Conservation (phyloP, 2,797 vertebrate species). For the Microchirus variegatus region DNA sequence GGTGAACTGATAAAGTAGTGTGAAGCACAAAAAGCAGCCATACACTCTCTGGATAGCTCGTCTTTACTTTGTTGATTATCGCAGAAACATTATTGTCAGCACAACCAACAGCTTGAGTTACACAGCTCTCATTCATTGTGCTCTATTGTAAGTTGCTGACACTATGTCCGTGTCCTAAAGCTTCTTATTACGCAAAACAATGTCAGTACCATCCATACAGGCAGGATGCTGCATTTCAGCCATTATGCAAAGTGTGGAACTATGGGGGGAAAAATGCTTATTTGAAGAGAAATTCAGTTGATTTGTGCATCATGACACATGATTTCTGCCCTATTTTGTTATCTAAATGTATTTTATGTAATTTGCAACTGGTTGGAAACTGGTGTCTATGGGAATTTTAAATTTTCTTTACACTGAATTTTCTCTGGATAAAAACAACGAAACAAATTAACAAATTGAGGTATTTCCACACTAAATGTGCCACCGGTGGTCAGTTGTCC, state of each 20-base stretch:
- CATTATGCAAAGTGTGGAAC: neutral
- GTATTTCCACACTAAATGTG: constrained; percentile 2
- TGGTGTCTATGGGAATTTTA: no score
- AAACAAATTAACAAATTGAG: no score
- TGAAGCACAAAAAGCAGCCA: constrained; percentile 38
- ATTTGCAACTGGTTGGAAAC: no score
- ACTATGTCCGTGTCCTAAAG: constrained; percentile 43
- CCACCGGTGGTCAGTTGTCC: constrained; percentile 3
- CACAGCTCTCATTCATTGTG: constrained; percentile 47
- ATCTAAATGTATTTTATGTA: no score
- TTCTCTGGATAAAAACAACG: no score
- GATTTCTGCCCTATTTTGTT: no score
- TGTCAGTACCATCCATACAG: constrained; percentile 20
- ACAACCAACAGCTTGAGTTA: constrained; percentile 63
- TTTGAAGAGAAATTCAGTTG: no score
- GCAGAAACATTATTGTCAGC: constrained; percentile 45
- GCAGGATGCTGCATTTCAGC: constrained; percentile 20
- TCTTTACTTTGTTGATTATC: constrained; percentile 52
- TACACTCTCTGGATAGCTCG: constrained; percentile 29
- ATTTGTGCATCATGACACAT: no score
- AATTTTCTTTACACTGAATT: no score
- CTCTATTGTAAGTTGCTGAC: constrained; percentile 33
- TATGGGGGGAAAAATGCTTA: no score
- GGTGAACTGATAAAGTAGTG: constrained; percentile 48
- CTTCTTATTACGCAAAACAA: constrained; percentile 45